These are phyloP conservation scores for Harpegnathos saltator DNA, from an alignment of 1,140 invertebrate species.

Conservation along the genomic window DNA sequence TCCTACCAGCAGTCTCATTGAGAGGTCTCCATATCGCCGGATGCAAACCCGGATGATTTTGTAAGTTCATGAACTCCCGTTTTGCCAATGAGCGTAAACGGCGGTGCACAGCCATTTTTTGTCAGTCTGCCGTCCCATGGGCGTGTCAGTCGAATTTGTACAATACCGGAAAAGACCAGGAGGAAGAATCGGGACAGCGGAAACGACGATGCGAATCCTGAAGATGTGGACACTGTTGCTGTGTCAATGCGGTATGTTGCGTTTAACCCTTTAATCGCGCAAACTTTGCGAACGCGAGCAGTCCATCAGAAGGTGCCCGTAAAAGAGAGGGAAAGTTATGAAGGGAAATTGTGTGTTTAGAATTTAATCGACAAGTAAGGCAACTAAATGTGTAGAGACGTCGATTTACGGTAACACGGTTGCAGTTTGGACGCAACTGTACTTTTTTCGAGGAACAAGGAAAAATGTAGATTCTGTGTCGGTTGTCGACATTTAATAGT, in stretches of 20 bases:
- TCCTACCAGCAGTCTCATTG: slow-evolving; percentile 87
- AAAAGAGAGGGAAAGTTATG: no score
- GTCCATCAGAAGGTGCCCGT: not conserved
- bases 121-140: slow-evolving; percentile 5
- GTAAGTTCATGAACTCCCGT: slow-evolving; percentile 27
- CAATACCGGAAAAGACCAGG: slow-evolving; percentile 37
- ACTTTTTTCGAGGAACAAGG: not conserved
- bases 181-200: slow-evolving; percentile 3
- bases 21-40: not conserved
- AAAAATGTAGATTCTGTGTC: slow-evolving; percentile 1
- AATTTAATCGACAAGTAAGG: not conserved
- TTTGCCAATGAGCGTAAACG: slow-evolving; percentile 10
- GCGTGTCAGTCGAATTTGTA: slow-evolving; percentile 16
- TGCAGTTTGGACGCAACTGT: slow-evolving; percentile 10
- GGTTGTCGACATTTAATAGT: not conserved
- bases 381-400: slow-evolving; percentile 5
- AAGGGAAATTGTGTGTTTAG: slow-evolving; percentile 10
- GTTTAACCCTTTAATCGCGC: slow-evolving; percentile 41
- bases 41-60: not conserved
- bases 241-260: slow-evolving; percentile 35
- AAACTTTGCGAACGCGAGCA: not conserved
- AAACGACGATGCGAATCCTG: slow-evolving; percentile 5
- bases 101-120: slow-evolving; percentile 23
- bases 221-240: slow-evolving; percentile 51
- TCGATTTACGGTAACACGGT: not conserved